phyloP scores from a whole-genome alignment of 2,797 vertebrate genomes.

The Sparus aurata region DNA sequence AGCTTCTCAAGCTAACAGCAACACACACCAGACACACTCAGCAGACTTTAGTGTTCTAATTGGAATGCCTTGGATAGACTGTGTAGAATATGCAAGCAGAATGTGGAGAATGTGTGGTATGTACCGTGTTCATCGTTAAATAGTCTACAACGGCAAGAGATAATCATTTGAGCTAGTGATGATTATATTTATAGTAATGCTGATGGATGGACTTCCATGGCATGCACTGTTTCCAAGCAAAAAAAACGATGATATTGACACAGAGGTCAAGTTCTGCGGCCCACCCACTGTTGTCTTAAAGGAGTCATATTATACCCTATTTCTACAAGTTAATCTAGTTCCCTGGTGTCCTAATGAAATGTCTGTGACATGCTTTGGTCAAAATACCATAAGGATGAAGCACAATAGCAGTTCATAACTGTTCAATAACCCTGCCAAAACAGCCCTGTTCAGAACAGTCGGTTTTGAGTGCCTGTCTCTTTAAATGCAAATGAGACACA shows the following conservation, averaged over 20 bases:
- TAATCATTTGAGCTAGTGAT: neutral
- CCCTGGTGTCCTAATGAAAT: no score
- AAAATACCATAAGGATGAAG: no score
- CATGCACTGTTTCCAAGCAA: neutral
- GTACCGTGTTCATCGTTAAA: slow-evolving; percentile 1
- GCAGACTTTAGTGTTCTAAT: slow-evolving; percentile 8
- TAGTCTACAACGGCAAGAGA: neutral
- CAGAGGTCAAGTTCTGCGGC: no score
- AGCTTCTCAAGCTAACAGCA: slow-evolving; percentile 46
- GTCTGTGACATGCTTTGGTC: no score
- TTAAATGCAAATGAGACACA: no score
- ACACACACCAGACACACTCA: slow-evolving; percentile 38
- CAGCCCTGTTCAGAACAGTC: no score
- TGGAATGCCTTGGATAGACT: slow-evolving; percentile 2
- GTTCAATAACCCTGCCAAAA: no score
- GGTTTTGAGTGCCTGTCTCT: no score
- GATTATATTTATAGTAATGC: neutral
- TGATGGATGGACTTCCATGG: neutral
- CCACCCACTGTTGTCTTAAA: no score
- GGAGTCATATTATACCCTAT: no score
- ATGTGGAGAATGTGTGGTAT: slow-evolving; percentile 27
- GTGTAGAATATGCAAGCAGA: slow-evolving; percentile 7
- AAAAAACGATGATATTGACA: neutral
- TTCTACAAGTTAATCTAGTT: no score
- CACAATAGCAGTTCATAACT: no score